Evolutionary conservation across 37 sponge, comb jelly and placozoan genomes (phyloP).

Genomic region (Geodia barretti): DNA sequence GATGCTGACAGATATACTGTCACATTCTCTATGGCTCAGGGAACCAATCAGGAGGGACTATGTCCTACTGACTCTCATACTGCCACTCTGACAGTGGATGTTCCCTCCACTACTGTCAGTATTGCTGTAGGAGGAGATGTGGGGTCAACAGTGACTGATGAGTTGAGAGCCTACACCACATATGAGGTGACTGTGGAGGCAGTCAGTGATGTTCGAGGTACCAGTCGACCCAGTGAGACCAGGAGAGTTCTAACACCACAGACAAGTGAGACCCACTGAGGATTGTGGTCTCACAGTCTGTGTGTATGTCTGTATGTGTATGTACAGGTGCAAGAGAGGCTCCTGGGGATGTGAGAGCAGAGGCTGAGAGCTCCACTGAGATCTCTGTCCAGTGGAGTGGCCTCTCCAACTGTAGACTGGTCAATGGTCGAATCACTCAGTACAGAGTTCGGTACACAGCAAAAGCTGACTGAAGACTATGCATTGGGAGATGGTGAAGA

Average conservation of each 20-base stretch:
- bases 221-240: background rate
- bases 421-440: constrained; percentile 1
- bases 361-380: constrained; percentile 5
- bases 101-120: background rate
- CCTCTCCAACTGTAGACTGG: constrained; percentile 1
- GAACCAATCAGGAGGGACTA: background rate
- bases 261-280: too few relatives aligned
- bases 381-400: background rate
- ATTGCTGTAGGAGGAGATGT: background rate
- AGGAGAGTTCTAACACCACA: background rate
- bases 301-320: background rate
- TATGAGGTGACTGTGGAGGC: background rate
- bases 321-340: background rate
- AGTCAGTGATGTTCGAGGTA: background rate
- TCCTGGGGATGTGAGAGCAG: background rate
- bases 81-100: background rate
- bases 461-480: background rate
- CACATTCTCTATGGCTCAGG: background rate
- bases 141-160: background rate
- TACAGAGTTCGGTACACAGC: constrained; percentile 11
- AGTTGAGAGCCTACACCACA: background rate
- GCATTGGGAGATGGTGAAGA: background rate
- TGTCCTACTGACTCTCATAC: background rate
- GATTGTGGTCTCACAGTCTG: background rate
- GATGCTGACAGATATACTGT: background rate